Conservation (phyloP, 1,140 invertebrate genomes). For the Heliconius congener region DNA sequence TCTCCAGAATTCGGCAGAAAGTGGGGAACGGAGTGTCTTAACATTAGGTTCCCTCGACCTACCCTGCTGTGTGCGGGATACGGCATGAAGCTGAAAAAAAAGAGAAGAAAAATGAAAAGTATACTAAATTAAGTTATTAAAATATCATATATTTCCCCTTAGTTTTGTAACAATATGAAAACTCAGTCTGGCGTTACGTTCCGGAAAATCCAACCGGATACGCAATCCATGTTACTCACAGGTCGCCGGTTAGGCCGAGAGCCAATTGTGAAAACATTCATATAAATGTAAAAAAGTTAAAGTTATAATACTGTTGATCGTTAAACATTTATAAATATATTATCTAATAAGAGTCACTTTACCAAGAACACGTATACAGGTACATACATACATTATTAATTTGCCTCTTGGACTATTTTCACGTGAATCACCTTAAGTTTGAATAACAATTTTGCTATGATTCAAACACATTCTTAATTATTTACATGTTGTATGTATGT, state of each 20-base stretch:
- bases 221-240: conserved; percentile 18
- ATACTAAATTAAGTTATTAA: background rate
- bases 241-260: background rate
- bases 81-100: too few relatives aligned
- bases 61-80: too few relatives aligned
- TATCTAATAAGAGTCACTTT: background rate
- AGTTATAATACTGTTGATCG: background rate
- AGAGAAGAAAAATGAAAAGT: background rate
- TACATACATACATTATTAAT: background rate
- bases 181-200: conserved; percentile 13
- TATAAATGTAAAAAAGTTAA: background rate
- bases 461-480: background rate
- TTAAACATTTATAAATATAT: background rate
- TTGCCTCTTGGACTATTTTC: background rate
- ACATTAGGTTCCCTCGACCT: too few relatives aligned
- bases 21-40: too few relatives aligned
- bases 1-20: too few relatives aligned
- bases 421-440: conserved; percentile 13
- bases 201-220: conserved; percentile 18
- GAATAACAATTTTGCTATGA: background rate
- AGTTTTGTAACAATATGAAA: conserved; percentile 6
- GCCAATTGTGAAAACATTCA: background rate
- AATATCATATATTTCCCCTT: conserved; percentile 10
- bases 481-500: too few relatives aligned
- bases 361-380: background rate